phyloP scores from a whole-genome alignment of 1,140 invertebrate genomes.

The Drosophila pallidifrons region DNA sequence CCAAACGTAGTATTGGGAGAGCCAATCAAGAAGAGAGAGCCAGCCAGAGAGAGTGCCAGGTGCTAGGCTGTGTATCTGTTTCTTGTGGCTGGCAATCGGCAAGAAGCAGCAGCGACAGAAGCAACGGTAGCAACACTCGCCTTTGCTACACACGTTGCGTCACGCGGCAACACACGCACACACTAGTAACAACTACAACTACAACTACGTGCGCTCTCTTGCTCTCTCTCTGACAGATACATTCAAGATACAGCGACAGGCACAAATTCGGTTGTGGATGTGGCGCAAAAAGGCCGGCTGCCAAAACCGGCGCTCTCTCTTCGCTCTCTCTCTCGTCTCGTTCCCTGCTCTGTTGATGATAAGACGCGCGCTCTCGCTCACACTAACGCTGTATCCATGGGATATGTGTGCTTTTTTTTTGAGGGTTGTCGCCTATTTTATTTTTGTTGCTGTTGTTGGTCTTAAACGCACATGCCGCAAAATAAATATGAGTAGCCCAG shows the following conservation, averaged over 20 bases:
- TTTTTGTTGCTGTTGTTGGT: slow-evolving; percentile 21
- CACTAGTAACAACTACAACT: slow-evolving; percentile 8
- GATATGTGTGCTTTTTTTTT: slow-evolving; percentile 44
- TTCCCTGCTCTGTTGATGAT: slow-evolving; percentile 20
- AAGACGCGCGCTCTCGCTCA: slow-evolving; percentile 29
- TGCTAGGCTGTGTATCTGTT: slow-evolving; percentile 61
- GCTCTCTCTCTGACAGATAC: slow-evolving; percentile 48
- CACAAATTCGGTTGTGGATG: slow-evolving; percentile 39
- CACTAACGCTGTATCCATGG: slow-evolving; percentile 52
- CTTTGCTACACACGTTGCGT: slow-evolving; percentile 66
- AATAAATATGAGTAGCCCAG: slow-evolving; percentile 52
- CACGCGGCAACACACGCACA: slow-evolving; percentile 53
- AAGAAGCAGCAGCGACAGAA: slow-evolving; percentile 52
- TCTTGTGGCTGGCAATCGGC: slow-evolving; percentile 60
- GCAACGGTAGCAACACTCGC: slow-evolving; percentile 49
- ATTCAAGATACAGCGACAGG: slow-evolving; percentile 37
- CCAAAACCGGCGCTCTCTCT: slow-evolving; percentile 36
- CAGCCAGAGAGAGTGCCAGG: slow-evolving; percentile 20
- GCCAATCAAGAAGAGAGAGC: slow-evolving; percentile 1
- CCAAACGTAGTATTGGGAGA: neutral
- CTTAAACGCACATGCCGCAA: slow-evolving; percentile 62
- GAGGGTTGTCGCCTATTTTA: slow-evolving; percentile 64
- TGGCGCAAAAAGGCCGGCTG: slow-evolving; percentile 71
- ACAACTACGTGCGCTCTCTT: slow-evolving; percentile 15
- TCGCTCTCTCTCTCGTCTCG: neutral